A percentile compares a stretch with the other conserved stretches of the same genome.
Evolutionary conservation across 2,797 vertebrate genomes (phyloP).

Genomic region (Liasis olivaceus): DNA sequence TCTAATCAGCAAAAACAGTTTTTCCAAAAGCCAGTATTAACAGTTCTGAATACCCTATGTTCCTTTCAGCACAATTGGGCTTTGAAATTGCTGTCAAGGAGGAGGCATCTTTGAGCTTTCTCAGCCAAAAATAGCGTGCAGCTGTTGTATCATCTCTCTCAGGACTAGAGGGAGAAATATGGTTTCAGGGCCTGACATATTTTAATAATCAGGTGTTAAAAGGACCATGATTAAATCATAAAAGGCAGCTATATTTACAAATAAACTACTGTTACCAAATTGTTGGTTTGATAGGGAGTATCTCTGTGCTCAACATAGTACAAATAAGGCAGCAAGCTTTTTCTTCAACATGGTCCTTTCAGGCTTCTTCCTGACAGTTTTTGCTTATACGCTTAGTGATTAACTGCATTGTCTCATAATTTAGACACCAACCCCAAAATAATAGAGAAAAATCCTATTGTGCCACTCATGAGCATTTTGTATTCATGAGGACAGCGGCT

Average conservation of each 20-base stretch:
- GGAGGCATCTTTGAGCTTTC: conserved; percentile 17
- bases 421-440: conserved; percentile 35
- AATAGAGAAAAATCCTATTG: conserved; percentile 16
- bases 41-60: neutral
- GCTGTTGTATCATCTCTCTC: conserved; percentile 18
- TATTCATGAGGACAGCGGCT: conserved; percentile 78
- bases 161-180: conserved; percentile 8
- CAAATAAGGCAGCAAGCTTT: conserved; percentile 55
- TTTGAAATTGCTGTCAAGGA: conserved; percentile 7
- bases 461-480: conserved; percentile 71
- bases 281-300: conserved; percentile 23
- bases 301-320: conserved; percentile 48
- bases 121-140: conserved; percentile 31
- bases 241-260: conserved; percentile 50
- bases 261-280: conserved; percentile 41
- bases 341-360: conserved; percentile 62
- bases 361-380: conserved; percentile 58
- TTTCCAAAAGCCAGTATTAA: conserved; percentile 11
- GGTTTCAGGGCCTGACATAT: neutral
- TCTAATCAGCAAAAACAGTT: conserved; percentile 28
- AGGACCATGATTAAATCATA: conserved; percentile 22
- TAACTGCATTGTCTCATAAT: conserved; percentile 59
- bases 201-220: conserved; percentile 21
- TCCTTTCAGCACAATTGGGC: conserved; percentile 24
- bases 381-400: conserved; percentile 62